A percentile compares a stretch with the other conserved stretches of the same genome.
These are phyloP conservation scores for Campoplex nolae DNA, from an alignment of 2,888 invertebrate species.

Conservation along the genomic window DNA sequence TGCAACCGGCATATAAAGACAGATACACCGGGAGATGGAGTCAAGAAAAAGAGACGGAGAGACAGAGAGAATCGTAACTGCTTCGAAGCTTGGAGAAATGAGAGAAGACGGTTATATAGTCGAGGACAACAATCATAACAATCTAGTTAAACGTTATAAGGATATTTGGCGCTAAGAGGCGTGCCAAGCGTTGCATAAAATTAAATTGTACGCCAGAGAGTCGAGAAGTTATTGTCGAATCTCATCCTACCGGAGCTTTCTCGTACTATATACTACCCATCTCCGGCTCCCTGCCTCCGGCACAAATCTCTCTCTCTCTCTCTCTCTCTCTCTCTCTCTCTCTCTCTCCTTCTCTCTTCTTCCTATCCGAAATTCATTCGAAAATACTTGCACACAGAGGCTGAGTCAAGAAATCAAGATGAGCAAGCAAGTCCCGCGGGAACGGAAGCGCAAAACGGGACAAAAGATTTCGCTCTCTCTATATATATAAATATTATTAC, in stretches of 20 bases:
- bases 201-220: conserved; percentile 84
- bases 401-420: conserved; percentile 59
- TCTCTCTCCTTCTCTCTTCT: conserved; percentile 48
- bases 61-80: conserved; percentile 55
- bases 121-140: conserved; percentile 83
- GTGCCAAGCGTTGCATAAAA: conserved; percentile 85
- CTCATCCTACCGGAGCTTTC: conserved; percentile 74
- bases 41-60: conserved; percentile 40
- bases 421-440: conserved; percentile 47
- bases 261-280: conserved; percentile 62
- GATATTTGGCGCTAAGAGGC: conserved; percentile 84
- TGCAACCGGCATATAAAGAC: conserved; percentile 62
- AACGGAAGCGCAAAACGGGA: conserved; percentile 49
- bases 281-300: conserved; percentile 57
- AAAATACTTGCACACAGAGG: conserved; percentile 60
- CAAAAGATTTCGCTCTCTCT: conserved; percentile 8
- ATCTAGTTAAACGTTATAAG: conserved; percentile 84
- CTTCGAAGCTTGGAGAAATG: conserved; percentile 58
- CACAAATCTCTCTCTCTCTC: conserved; percentile 49
- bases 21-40: conserved; percentile 23
- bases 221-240: conserved; percentile 84
- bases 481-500: not conserved
- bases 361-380: conserved; percentile 63
- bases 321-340: conserved; percentile 42
- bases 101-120: conserved; percentile 59